phyloP scores from a whole-genome alignment of 2,113 vertebrate species.

The Mohoua ochrocephala region DNA sequence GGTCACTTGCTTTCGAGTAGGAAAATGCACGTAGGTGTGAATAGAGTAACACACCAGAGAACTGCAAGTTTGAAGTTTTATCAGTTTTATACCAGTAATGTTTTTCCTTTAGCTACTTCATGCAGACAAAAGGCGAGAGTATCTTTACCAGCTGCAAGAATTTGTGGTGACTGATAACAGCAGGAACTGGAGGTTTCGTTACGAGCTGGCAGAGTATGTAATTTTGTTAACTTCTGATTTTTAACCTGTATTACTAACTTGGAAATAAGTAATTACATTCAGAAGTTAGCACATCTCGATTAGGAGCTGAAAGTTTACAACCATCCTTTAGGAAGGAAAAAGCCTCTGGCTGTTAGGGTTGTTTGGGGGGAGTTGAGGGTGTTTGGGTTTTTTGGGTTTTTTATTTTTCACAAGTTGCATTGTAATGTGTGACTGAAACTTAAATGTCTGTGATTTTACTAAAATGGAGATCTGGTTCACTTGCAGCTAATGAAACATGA shows the following conservation, averaged over 20 bases:
- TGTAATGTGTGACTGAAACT: neutral
- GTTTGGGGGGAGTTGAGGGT: neutral
- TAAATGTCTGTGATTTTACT: neutral
- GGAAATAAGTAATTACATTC: neutral
- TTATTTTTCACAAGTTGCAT: neutral
- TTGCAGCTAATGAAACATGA: neutral
- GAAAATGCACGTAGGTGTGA: neutral
- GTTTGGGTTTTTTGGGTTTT: neutral
- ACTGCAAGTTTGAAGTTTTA: neutral
- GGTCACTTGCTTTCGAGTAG: neutral
- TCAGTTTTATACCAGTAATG: neutral
- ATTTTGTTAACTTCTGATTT: neutral
- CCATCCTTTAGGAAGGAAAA: neutral
- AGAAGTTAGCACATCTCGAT: neutral
- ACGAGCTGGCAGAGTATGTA: constrained; percentile 76
- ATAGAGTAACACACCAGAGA: neutral
- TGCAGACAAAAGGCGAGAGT: constrained; percentile 76
- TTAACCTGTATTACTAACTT: neutral
- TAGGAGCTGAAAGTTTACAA: neutral
- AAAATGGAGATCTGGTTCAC: neutral
- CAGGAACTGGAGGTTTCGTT: constrained; percentile 77
- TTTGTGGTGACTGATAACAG: constrained; percentile 75
- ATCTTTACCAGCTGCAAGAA: constrained; percentile 77
- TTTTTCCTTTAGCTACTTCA: constrained; percentile 71
- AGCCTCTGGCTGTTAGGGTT: neutral